Evolutionary conservation across 2,888 invertebrate species (phyloP).

Genomic region (Ophion slaviceki): DNA sequence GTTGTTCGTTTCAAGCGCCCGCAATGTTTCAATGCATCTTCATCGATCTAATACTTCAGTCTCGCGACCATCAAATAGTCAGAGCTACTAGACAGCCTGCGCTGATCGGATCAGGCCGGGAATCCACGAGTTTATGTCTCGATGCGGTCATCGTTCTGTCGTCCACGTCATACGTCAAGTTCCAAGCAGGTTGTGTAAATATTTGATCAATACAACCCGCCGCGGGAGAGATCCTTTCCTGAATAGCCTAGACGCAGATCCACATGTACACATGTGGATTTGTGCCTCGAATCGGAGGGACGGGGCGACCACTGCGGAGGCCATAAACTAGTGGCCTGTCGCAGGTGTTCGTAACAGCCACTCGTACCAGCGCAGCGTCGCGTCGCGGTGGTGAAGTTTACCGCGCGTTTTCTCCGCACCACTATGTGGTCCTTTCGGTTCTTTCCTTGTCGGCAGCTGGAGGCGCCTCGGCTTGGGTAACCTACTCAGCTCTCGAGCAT

Average conservation of each 20-base stretch:
- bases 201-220: constrained; percentile 31
- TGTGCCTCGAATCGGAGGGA: constrained; percentile 36
- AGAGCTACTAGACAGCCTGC: background rate
- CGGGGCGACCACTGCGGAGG: constrained; percentile 64
- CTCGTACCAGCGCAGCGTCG: constrained; percentile 54
- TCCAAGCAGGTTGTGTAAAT: constrained; percentile 3
- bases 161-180: background rate
- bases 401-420: constrained; percentile 39
- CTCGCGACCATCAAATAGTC: background rate
- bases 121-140: background rate
- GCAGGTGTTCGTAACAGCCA: constrained; percentile 74
- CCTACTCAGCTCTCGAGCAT: background rate
- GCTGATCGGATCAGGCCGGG: background rate
- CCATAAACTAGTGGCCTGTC: constrained; percentile 76
- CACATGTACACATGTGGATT: constrained; percentile 23
- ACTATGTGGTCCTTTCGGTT: constrained; percentile 42
- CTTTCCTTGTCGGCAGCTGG: constrained; percentile 60
- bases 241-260: constrained; percentile 28
- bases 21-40: background rate
- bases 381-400: constrained; percentile 50
- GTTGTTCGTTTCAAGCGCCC: background rate
- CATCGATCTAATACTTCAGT: background rate
- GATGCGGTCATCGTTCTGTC: background rate
- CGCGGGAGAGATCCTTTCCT: constrained; percentile 39
- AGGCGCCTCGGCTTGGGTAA: constrained; percentile 32